Percentiles rank a stretch among this genome's conserved stretches.
Evolutionary conservation across 2,797 vertebrate genomes (phyloP).

Genomic region (Myotis vivesi): DNA sequence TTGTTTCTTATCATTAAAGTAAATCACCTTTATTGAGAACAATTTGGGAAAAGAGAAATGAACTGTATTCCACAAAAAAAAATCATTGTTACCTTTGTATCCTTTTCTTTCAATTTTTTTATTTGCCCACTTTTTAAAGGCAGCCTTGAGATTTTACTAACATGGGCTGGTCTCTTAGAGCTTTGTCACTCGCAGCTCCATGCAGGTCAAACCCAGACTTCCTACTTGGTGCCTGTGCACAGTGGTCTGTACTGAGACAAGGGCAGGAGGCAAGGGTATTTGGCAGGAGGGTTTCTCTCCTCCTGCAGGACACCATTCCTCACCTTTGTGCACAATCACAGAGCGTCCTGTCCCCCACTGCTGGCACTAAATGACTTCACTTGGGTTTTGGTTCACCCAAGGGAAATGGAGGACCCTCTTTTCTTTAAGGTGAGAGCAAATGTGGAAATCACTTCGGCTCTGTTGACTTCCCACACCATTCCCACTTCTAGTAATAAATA

Average conservation of each 20-base stretch:
- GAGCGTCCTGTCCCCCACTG: no score
- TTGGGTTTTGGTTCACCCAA: not conserved
- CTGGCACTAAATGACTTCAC: not conserved
- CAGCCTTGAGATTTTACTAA: not conserved
- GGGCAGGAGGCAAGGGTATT: not conserved
- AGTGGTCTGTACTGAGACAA: not conserved
- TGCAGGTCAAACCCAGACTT: not conserved
- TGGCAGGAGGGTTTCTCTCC: not conserved
- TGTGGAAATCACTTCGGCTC: not conserved
- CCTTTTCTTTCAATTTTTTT: not conserved
- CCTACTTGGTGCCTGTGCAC: accelerated
- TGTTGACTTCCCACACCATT: not conserved
- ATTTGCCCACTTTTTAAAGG: not conserved
- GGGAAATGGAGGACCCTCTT: not conserved
- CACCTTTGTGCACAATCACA: not conserved
- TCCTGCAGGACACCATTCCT: not conserved
- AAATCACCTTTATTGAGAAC: not conserved
- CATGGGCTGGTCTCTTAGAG: not conserved
- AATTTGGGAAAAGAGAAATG: not conserved
- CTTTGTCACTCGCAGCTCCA: not conserved
- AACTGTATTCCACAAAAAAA: not conserved
- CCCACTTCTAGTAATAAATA: not conserved
- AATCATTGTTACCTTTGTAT: not conserved
- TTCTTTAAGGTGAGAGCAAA: not conserved
- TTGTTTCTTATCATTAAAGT: not conserved